Evolutionary conservation across 2,888 invertebrate genomes (phyloP).

Genomic region (Timema podura): DNA sequence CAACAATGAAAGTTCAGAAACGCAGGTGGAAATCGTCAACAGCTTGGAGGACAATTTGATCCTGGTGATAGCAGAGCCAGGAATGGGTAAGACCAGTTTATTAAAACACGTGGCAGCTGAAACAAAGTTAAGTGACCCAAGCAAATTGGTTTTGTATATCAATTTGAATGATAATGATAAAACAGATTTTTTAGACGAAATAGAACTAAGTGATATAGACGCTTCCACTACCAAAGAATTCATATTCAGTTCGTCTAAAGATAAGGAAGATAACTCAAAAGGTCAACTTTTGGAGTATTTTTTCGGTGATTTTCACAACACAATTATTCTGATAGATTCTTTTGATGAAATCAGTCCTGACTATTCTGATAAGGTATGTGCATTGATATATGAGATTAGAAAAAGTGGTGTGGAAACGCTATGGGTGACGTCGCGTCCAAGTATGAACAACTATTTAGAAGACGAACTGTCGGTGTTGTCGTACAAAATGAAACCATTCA

Average conservation of each 20-base stretch:
- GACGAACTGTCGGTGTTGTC: neutral
- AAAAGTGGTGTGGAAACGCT: neutral
- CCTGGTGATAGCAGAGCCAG: conserved; percentile 12
- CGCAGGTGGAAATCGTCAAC: too few species aligned
- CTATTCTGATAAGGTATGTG: conserved; percentile 3
- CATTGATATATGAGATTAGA: neutral
- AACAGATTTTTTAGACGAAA: neutral
- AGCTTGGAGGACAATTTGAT: neutral
- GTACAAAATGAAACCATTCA: conserved; percentile 4
- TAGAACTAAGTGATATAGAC: neutral
- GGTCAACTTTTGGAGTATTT: too few species aligned
- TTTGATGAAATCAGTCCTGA: conserved; percentile 19
- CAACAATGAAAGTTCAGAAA: too few species aligned
- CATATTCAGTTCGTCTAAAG: too few species aligned
- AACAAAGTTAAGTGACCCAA: neutral
- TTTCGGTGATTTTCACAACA: neutral
- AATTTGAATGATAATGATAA: conserved; percentile 9
- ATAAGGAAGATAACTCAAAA: too few species aligned
- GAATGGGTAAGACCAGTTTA: conserved; percentile 16
- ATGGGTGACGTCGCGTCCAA: neutral
- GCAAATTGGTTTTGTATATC: neutral
- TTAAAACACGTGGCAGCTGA: neutral
- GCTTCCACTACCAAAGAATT: too few species aligned
- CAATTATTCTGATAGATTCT: conserved; percentile 11
- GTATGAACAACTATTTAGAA: neutral